phyloP scores from a whole-genome alignment of 2,797 vertebrate genomes.

The Erpetoichthys calabaricus region DNA sequence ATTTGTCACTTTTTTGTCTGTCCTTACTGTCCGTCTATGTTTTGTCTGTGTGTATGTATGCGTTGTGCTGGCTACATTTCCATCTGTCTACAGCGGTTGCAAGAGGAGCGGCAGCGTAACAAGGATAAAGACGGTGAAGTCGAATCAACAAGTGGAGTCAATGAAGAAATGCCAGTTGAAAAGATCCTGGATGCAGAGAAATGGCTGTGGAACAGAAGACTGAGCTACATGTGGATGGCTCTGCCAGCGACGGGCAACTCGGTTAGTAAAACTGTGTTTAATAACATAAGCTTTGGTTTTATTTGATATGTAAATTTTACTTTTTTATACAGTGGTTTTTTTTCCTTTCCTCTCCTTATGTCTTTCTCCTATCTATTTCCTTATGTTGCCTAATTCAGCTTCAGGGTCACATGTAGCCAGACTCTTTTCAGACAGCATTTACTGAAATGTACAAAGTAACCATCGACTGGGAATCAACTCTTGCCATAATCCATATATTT shows the following conservation, averaged over 20 bases:
- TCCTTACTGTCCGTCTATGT: slow-evolving; percentile 17
- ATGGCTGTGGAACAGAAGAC: slow-evolving; percentile 85
- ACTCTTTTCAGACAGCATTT: too few relatives aligned
- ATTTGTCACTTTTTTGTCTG: slow-evolving; percentile 21
- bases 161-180: slow-evolving; percentile 88
- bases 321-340: too few relatives aligned
- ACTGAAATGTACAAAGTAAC: too few relatives aligned
- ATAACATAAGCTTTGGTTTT: neutral
- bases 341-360: too few relatives aligned
- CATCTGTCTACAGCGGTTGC: slow-evolving; percentile 59
- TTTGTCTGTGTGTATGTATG: neutral
- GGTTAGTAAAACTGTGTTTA: slow-evolving; percentile 43
- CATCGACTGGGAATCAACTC: too few relatives aligned
- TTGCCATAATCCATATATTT: too few relatives aligned
- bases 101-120: slow-evolving; percentile 81
- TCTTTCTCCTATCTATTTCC: too few relatives aligned
- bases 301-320: too few relatives aligned
- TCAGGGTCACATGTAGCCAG: too few relatives aligned
- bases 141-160: slow-evolving; percentile 58
- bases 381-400: too few relatives aligned
- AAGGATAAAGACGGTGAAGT: slow-evolving; percentile 68
- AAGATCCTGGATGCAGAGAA: slow-evolving; percentile 75
- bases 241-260: slow-evolving; percentile 62
- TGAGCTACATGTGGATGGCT: slow-evolving; percentile 71
- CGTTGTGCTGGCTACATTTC: neutral